Evolutionary conservation across 2,888 invertebrate genomes (phyloP).

Genomic region (Cinara cedri): DNA sequence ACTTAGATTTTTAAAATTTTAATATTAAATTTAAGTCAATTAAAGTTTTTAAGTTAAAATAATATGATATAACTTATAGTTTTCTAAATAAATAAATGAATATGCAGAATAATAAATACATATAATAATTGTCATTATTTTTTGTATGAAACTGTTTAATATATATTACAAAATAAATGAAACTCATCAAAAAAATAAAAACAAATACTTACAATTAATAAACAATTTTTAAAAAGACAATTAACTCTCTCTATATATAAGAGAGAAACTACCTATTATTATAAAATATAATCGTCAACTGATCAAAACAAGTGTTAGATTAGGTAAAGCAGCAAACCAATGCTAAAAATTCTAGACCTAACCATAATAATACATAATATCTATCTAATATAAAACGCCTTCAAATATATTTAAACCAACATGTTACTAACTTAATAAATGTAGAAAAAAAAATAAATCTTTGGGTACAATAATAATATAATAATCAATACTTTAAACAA

Average conservation of each 20-base stretch:
- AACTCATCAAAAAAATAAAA: neutral
- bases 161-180: neutral
- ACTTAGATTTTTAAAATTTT: too few species aligned
- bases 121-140: too few species aligned
- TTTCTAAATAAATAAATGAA: too few species aligned
- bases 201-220: neutral
- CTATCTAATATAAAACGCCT: too few species aligned
- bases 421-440: neutral
- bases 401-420: neutral
- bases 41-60: neutral
- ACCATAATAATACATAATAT: neutral
- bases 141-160: too few species aligned
- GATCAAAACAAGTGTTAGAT: neutral
- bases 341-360: neutral
- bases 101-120: too few species aligned
- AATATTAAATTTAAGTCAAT: neutral
- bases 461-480: neutral
- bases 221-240: neutral
- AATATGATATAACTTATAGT: neutral
- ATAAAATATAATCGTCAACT: slow-evolving; percentile 17
- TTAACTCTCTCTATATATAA: neutral
- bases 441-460: neutral
- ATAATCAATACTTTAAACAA: neutral
- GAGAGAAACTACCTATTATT: slow-evolving; percentile 2
- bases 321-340: neutral